Percentiles rank a stretch among this genome's conserved stretches.
These are phyloP conservation scores for Phaetusa simplex DNA, from an alignment of 2,113 vertebrate species.

Conservation along the genomic window DNA sequence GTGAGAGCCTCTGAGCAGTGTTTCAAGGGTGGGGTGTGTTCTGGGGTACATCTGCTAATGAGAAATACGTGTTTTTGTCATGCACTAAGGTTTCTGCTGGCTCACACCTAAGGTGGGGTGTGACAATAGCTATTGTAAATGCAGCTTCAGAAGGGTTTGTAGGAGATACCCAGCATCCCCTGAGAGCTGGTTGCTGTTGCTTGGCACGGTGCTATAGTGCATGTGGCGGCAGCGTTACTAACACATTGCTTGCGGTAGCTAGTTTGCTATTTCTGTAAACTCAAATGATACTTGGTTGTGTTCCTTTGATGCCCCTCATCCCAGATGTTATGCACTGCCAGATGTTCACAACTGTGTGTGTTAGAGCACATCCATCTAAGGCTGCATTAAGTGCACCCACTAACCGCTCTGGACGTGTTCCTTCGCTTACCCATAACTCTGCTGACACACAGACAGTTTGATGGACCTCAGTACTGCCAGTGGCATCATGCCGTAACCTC, in stretches of 20 bases:
- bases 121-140: not conserved
- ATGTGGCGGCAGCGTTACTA: rapidly evolving
- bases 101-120: not conserved
- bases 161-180: not conserved
- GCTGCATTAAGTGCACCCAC: not conserved
- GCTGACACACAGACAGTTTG: not conserved
- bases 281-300: not conserved
- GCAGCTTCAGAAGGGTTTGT: not conserved
- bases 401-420: not conserved
- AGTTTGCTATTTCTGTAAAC: not conserved
- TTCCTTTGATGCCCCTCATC: not conserved
- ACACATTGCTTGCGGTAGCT: not conserved
- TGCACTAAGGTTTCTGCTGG: not conserved
- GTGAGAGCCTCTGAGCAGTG: not conserved
- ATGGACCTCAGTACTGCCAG: not conserved
- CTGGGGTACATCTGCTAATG: not conserved
- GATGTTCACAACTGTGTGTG: not conserved
- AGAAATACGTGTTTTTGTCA: not conserved
- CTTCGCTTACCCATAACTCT: rapidly evolving
- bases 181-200: not conserved
- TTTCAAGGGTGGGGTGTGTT: not conserved
- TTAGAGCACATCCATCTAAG: not conserved
- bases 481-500: not conserved
- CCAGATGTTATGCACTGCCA: not conserved
- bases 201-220: not conserved